These are phyloP conservation scores for Anas bahamensis DNA, from an alignment of 2,797 vertebrate genomes.

Conservation along the genomic window DNA sequence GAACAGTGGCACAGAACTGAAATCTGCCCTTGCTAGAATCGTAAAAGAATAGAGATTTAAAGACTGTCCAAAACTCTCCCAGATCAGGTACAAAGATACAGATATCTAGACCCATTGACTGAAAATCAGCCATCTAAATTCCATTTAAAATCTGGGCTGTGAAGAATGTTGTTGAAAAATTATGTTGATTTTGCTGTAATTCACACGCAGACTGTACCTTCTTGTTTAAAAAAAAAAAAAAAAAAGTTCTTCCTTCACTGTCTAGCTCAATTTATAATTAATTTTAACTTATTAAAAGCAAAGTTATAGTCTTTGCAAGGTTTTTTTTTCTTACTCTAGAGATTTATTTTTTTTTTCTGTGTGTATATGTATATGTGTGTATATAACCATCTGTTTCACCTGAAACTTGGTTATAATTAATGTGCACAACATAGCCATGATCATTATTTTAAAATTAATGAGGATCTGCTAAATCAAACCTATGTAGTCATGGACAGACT, in stretches of 20 bases:
- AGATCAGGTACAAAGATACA: background rate
- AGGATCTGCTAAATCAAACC: background rate
- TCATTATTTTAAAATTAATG: background rate
- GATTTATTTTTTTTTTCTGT: background rate
- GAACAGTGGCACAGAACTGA: background rate
- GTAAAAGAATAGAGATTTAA: background rate
- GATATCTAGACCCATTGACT: background rate
- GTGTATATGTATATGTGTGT: accelerated
- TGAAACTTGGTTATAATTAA: background rate
- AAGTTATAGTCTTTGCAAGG: background rate
- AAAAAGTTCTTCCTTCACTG: background rate
- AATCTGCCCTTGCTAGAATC: background rate
- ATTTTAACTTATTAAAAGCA: background rate
- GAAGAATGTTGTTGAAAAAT: background rate
- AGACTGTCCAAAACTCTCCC: background rate
- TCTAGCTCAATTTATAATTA: background rate
- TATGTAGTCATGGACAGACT: background rate
- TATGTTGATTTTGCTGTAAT: background rate
- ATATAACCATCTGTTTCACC: background rate
- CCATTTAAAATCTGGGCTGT: background rate
- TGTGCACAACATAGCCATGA: accelerated
- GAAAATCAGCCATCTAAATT: background rate
- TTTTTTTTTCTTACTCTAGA: background rate
- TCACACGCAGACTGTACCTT: background rate
- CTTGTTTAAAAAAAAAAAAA: background rate